Conservation (phyloP, 2,797 vertebrate species). For the Poeciliopsis presidionis region DNA sequence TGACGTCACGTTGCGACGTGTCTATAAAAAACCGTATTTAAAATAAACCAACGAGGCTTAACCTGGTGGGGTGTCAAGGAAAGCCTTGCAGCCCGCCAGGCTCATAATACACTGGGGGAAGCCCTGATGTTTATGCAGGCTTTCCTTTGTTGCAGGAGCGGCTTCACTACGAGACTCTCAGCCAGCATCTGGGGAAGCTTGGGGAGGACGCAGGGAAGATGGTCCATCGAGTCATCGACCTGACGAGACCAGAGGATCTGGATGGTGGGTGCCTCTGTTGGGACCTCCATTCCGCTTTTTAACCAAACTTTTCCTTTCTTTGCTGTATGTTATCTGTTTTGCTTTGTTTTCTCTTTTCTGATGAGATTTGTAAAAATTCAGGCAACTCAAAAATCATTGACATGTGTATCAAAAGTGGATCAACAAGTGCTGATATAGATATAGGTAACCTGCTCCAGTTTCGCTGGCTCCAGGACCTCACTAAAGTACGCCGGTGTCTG, state of each 20-base stretch:
- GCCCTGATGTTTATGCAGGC: background rate
- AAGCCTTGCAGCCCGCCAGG: too few species aligned
- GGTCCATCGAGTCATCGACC: conserved; percentile 93
- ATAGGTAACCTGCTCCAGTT: background rate
- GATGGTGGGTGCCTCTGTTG: conserved; percentile 81
- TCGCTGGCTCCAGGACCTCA: background rate
- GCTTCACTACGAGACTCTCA: conserved; percentile 91
- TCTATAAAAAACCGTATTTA: too few species aligned
- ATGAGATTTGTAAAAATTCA: background rate
- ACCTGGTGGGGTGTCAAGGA: too few species aligned
- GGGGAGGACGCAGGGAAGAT: conserved; percentile 90
- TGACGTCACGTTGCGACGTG: too few species aligned
- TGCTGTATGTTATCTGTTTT: background rate
- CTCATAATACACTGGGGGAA: too few species aligned
- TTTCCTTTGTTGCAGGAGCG: conserved; percentile 82
- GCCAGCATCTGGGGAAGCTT: conserved; percentile 89
- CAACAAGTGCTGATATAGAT: background rate
- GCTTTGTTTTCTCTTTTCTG: background rate
- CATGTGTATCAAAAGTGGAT: background rate
- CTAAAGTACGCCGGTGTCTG: background rate
- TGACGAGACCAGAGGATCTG: conserved; percentile 93
- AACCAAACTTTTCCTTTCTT: background rate
- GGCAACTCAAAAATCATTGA: background rate
- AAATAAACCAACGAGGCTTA: too few species aligned
- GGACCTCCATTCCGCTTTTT: background rate